A percentile compares a stretch with the other conserved stretches of the same genome.
phyloP scores from a whole-genome alignment of 2,888 invertebrate genomes.

The Auanema freiburgensis region DNA sequence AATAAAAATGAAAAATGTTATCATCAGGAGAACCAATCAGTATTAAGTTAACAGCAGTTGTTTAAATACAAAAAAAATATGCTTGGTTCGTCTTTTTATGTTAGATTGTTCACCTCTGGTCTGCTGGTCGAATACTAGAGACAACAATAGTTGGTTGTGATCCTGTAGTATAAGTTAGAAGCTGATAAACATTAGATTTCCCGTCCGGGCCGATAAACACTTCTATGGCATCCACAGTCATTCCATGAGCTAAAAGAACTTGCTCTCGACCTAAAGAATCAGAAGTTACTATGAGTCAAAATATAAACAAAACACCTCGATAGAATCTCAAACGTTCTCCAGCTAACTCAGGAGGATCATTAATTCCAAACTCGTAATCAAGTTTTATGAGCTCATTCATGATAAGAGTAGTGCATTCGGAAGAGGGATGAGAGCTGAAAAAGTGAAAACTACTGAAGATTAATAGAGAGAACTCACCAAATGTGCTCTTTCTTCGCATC shows the following conservation, averaged over 20 bases:
- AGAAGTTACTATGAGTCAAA: conserved; percentile 4
- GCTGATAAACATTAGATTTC: conserved; percentile 23
- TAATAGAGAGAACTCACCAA: conserved; percentile 27
- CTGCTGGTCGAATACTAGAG: conserved; percentile 32
- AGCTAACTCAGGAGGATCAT: conserved; percentile 47
- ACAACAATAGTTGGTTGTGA: conserved; percentile 36
- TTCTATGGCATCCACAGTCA: conserved; percentile 47
- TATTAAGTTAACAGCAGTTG: too few species aligned
- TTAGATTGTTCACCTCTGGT: conserved; percentile 26
- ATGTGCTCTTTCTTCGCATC: conserved; percentile 42
- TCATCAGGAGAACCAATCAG: not conserved
- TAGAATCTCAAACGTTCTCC: conserved; percentile 41
- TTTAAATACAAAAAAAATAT: too few species aligned
- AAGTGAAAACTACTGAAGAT: not conserved
- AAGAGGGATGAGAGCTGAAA: conserved; percentile 38
- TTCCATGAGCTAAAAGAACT: conserved; percentile 45
- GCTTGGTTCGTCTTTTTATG: too few species aligned
- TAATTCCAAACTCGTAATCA: conserved; percentile 47
- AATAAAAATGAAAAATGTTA: not conserved
- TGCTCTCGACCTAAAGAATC: conserved; percentile 21
- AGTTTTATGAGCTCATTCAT: conserved; percentile 39
- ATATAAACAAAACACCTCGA: conserved; percentile 12
- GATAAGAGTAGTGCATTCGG: conserved; percentile 48
- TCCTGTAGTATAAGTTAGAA: conserved; percentile 40
- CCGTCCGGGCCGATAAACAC: conserved; percentile 27